Evolutionary conservation across 2,113 vertebrate species (phyloP).

Genomic region (Poeciliopsis prolifica): DNA sequence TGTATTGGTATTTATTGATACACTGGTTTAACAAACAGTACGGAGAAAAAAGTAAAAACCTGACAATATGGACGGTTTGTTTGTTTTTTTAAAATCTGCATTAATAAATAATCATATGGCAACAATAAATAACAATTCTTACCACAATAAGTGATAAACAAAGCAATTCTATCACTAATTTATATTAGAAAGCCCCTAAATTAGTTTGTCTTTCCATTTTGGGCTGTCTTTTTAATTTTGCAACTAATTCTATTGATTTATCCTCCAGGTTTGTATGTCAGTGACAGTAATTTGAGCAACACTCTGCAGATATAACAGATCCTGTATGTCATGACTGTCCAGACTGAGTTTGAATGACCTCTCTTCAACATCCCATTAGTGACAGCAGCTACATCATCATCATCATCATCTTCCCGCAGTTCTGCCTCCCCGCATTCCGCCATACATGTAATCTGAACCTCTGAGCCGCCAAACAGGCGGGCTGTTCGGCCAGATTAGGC

Average conservation of each 20-base stretch:
- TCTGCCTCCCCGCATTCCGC: conserved; percentile 25
- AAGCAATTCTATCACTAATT: no score
- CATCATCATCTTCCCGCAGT: conserved; percentile 7
- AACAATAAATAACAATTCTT: no score
- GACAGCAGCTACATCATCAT: conserved; percentile 16
- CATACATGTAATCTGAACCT: conserved; percentile 55
- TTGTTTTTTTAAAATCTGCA: no score
- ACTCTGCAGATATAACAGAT: background rate
- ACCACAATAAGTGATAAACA: no score
- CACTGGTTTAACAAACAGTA: no score
- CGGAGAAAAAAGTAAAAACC: no score
- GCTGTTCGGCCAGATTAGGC: conserved; percentile 45
- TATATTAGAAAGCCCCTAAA: background rate
- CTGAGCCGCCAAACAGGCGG: conserved; percentile 40
- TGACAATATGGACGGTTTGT: no score
- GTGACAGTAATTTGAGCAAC: background rate
- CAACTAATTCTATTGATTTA: background rate
- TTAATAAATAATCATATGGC: no score
- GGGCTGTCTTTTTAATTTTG: background rate
- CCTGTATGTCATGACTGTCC: background rate
- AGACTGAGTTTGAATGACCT: conserved; percentile 40
- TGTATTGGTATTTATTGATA: no score
- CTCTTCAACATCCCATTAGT: conserved; percentile 20
- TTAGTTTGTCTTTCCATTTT: background rate
- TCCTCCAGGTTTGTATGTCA: background rate